A percentile compares a stretch with the other conserved stretches of the same genome.
phyloP scores from a whole-genome alignment of 2,888 invertebrate genomes.

The Dryobotodes eremita region DNA sequence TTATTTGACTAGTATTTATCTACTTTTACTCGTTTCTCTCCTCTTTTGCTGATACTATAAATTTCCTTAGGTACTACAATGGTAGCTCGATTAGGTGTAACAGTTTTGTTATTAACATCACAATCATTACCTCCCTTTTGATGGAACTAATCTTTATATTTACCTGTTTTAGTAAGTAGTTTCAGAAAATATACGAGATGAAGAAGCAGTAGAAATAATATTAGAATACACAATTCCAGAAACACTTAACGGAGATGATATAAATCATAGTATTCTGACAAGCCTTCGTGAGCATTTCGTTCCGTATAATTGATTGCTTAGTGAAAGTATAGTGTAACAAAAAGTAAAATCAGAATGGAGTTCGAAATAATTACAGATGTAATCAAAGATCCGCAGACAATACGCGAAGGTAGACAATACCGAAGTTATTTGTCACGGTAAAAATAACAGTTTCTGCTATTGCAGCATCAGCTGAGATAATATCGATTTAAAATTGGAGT shows the following conservation, averaged over 20 bases:
- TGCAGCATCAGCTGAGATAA: conserved; percentile 48
- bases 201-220: no score
- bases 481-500: conserved; percentile 39
- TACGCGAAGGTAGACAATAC: conserved; percentile 57
- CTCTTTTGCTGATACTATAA: background rate
- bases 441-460: conserved; percentile 37
- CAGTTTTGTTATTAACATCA: background rate
- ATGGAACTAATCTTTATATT: background rate
- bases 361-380: conserved; percentile 64
- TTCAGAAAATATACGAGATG: conserved; percentile 3
- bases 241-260: conserved; percentile 34
- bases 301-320: conserved; percentile 71
- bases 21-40: background rate
- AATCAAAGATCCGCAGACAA: conserved; percentile 62
- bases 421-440: conserved; percentile 51
- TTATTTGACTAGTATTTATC: conserved; percentile 3
- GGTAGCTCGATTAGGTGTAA: background rate
- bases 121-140: background rate
- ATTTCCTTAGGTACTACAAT: background rate
- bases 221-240: conserved; percentile 34
- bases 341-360: conserved; percentile 64
- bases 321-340: conserved; percentile 70
- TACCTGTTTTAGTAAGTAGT: background rate
- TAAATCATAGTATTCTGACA: conserved; percentile 58
- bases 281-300: conserved; percentile 65